Percentiles rank a stretch among this genome's conserved stretches.
Conservation (phyloP, 2,888 invertebrate species). For the Ormyrus labotus region DNA sequence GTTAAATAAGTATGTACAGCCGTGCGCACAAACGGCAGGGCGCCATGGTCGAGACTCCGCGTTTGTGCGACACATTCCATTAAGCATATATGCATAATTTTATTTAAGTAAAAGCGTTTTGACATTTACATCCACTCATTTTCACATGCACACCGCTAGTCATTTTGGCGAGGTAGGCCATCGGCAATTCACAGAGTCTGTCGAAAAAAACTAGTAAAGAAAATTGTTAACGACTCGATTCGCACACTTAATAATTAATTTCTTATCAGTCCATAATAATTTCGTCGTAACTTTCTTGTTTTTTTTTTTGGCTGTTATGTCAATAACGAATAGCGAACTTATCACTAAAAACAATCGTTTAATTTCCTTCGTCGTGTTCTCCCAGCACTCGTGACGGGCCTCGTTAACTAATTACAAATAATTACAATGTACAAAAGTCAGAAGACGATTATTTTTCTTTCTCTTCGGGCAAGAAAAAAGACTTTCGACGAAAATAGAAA, state of each 20-base stretch:
- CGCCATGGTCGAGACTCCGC: slow-evolving; percentile 52
- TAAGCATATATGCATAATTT: slow-evolving; percentile 55
- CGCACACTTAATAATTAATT: not conserved
- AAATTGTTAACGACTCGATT: not conserved
- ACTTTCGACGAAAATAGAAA: slow-evolving; percentile 10
- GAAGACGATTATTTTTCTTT: slow-evolving; percentile 11
- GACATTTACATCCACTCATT: slow-evolving; percentile 39
- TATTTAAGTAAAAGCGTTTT: slow-evolving; percentile 49
- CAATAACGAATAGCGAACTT: not conserved
- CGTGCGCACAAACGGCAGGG: slow-evolving; percentile 3
- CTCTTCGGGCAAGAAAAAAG: not conserved
- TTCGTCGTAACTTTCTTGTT: not conserved
- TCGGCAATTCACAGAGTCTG: slow-evolving; percentile 35
- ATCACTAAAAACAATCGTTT: slow-evolving; percentile 3
- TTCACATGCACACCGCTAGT: slow-evolving; percentile 55
- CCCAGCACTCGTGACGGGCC: slow-evolving; percentile 12
- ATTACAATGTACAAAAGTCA: slow-evolving; percentile 15
- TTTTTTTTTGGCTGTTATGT: no score
- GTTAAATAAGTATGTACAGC: slow-evolving; percentile 56
- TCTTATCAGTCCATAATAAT: slow-evolving; percentile 31
- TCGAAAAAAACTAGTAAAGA: slow-evolving; percentile 1
- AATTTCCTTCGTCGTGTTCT: not conserved
- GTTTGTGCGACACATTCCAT: slow-evolving; percentile 32
- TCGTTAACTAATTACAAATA: not conserved
- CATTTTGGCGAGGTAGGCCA: slow-evolving; percentile 70